Base-by-base conservation (phyloP, 2,888 invertebrate genomes). In the Chymomyza caudatula region DNA sequence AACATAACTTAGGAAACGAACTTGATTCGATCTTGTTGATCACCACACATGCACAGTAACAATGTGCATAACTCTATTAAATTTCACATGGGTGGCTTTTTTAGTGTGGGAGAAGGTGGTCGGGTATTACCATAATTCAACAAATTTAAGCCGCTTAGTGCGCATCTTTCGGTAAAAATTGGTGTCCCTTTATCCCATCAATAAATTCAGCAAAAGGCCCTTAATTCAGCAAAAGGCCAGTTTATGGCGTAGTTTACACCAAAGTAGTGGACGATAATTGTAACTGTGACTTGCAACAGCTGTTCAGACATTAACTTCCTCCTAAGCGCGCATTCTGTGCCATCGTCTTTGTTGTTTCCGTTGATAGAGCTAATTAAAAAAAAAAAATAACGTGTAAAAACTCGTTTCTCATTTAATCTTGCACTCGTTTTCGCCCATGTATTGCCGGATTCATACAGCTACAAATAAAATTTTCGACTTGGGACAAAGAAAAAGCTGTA, bases 381-480 rank as follows among this genome's bases (percentile, higher is more conserved):
- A 4, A 13, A 5, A 3, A 37, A 11, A 37, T 70, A 63, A 22
- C 29, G 49, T 43, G 44, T 4, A 47, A 15, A 78, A 82, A 86
- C 81, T 73, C 52, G 81, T 85, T 82, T 86, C 72, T 71, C 70
- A 61, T 17, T 63, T 82, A 85, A 82, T 86, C 81, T 82, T 82
- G 81, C 78, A 81, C 86, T 86, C 86, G 81, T 78, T 81, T 83
- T 62, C 69, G 67, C 58, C 19, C 57, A 56, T 69, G 54, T 62
- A 62, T 67, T 49, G 59, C 54, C 49, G 73, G 51, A 59, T 25
- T 25, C n/a, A 29, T 4, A 25, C 4, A 25, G 51, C 51, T 20
- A 20, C 19, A 25, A 53, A 53, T 53, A 55, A 55, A 29, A 55
- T 37, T 29, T 55, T 37, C 17, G 13, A 51, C 51, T 60, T 17